These are phyloP conservation scores for Tylochromis polylepis DNA, from an alignment of 2,113 vertebrate species.

Conservation along the genomic window DNA sequence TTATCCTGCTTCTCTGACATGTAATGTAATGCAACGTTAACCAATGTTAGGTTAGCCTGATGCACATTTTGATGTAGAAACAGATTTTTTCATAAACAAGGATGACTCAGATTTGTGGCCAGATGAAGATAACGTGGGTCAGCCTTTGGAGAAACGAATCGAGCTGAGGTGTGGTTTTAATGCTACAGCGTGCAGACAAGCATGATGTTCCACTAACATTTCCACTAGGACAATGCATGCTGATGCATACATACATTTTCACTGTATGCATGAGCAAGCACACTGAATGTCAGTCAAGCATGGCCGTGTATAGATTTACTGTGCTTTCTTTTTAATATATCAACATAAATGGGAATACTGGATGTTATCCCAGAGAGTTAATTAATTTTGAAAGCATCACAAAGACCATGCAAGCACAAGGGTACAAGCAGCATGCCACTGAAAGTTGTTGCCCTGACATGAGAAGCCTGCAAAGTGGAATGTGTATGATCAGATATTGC, in stretches of 20 bases:
- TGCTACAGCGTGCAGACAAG: neutral
- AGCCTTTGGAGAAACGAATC: neutral
- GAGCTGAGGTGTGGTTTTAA: neutral
- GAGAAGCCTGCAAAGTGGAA: conserved; percentile 35
- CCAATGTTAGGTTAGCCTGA: neutral
- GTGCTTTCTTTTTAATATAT: neutral
- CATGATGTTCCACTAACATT: conserved; percentile 12
- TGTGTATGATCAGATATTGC: conserved; percentile 63
- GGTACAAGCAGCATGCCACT: neutral
- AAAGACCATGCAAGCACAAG: neutral
- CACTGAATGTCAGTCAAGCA: neutral
- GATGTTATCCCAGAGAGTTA: neutral
- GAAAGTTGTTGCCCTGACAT: conserved; percentile 28
- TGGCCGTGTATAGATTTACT: neutral
- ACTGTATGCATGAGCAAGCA: neutral
- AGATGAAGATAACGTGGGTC: neutral
- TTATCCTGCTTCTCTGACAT: neutral
- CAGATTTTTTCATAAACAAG: neutral
- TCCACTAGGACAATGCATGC: conserved; percentile 14
- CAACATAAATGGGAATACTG: neutral
- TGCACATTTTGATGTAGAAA: neutral
- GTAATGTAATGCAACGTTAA: neutral
- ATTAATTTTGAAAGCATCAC: neutral
- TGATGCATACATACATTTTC: neutral
- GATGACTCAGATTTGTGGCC: neutral